Evolutionary conservation across 2,797 vertebrate genomes (phyloP).

Genomic region (Schizopygopsis malacanthus): DNA sequence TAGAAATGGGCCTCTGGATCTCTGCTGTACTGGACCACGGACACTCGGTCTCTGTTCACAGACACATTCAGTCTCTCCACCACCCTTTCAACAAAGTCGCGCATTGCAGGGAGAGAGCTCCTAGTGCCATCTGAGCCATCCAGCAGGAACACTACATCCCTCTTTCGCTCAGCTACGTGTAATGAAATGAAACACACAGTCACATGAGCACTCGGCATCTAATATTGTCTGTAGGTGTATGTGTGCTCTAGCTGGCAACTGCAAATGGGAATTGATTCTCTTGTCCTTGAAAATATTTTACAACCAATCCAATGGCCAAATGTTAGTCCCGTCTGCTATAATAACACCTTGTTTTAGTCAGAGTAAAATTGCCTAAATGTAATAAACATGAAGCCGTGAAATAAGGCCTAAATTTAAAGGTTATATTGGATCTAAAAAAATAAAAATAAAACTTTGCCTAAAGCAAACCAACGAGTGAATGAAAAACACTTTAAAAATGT

Average conservation of each 20-base stretch:
- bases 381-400: background rate
- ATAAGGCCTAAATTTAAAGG: no score
- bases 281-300: background rate
- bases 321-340: background rate
- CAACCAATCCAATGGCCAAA: background rate
- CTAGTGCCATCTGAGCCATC: constrained; percentile 78
- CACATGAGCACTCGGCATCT: background rate
- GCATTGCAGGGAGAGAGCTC: constrained; percentile 60
- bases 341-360: background rate
- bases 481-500: no score
- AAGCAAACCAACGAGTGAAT: no score
- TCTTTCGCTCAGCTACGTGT: constrained; percentile 36
- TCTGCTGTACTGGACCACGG: constrained; percentile 62
- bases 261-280: background rate
- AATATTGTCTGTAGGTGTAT: background rate
- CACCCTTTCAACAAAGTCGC: constrained; percentile 70
- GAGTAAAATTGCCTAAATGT: background rate
- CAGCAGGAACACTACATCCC: constrained; percentile 64
- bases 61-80: constrained; percentile 77
- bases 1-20: constrained; percentile 56
- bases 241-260: background rate
- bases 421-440: background rate
- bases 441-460: background rate
- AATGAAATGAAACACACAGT: constrained; percentile 23
- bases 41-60: constrained; percentile 55